Evolutionary conservation across 2,888 invertebrate genomes (phyloP).

Genomic region (Andrena camellia): DNA sequence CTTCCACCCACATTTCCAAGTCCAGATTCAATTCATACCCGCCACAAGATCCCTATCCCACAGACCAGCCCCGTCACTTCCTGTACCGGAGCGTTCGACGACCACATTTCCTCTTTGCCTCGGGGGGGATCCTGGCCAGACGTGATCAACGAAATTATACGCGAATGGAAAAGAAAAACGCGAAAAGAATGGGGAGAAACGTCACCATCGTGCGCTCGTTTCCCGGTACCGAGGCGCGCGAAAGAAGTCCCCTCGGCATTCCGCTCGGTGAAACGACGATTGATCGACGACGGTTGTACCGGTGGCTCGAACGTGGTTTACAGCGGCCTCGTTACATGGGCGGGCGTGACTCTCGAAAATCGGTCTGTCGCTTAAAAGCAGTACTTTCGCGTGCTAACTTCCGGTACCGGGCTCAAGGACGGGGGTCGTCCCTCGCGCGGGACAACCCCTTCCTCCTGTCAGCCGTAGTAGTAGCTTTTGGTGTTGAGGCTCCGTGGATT

Average conservation of each 20-base stretch:
- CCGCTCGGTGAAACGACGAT: slow-evolving; percentile 39
- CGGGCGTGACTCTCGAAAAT: slow-evolving; percentile 18
- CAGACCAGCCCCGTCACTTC: not conserved
- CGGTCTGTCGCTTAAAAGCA: slow-evolving; percentile 78
- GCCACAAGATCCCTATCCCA: not conserved
- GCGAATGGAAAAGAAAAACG: not conserved
- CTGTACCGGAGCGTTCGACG: not conserved
- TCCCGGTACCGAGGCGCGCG: slow-evolving; percentile 39
- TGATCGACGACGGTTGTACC: slow-evolving; percentile 29
- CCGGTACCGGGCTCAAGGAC: slow-evolving; percentile 82
- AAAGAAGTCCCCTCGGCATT: slow-evolving; percentile 3
- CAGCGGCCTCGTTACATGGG: slow-evolving; percentile 54
- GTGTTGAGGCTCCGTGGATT: slow-evolving; percentile 81
- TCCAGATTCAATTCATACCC: slow-evolving; percentile 2
- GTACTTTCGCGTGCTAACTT: slow-evolving; percentile 83
- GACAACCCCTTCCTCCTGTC: slow-evolving; percentile 88
- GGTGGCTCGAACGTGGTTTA: slow-evolving; percentile 43
- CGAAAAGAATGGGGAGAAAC: not conserved
- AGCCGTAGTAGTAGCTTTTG: slow-evolving; percentile 89
- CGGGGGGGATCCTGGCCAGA: too few species aligned
- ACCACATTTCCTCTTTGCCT: too few species aligned
- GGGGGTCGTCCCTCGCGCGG: slow-evolving; percentile 84
- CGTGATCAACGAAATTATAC: too few species aligned
- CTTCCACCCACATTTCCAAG: not conserved
- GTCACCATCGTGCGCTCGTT: slow-evolving; percentile 33